Conservation (phyloP, 2,797 vertebrate genomes). For the Leuciscus waleckii region DNA sequence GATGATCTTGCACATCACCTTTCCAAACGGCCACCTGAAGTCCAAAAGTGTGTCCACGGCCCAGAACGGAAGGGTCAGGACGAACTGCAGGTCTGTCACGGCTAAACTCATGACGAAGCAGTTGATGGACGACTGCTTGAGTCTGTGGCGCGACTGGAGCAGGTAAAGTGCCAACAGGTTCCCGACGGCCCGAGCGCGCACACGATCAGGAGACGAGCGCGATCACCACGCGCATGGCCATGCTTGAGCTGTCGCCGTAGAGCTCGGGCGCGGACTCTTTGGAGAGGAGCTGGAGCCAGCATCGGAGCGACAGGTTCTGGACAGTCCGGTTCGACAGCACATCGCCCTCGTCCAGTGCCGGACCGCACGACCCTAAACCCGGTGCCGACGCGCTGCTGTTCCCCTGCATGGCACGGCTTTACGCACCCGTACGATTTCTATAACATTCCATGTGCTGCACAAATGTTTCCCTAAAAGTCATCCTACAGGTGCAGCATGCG, state of each 20-base stretch:
- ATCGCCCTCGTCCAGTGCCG: slow-evolving; percentile 67
- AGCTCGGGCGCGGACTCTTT: slow-evolving; percentile 74
- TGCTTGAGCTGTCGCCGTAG: slow-evolving; percentile 74
- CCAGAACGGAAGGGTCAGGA: slow-evolving; percentile 81
- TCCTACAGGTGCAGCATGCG: background rate
- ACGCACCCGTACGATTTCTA: background rate
- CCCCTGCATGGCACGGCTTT: slow-evolving; percentile 67
- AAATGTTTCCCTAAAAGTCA: background rate
- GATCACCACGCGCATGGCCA: slow-evolving; percentile 75
- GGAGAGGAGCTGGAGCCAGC: slow-evolving; percentile 81
- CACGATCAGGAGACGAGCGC: slow-evolving; percentile 78
- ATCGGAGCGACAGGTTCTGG: slow-evolving; percentile 76
- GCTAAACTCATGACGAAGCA: slow-evolving; percentile 80
- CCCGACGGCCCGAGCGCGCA: slow-evolving; percentile 80
- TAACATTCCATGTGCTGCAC: background rate
- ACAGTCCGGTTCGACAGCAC: slow-evolving; percentile 64
- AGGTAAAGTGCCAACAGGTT: slow-evolving; percentile 81
- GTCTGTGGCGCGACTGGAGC: slow-evolving; percentile 73
- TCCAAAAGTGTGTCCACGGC: slow-evolving; percentile 77
- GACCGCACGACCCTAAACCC: slow-evolving; percentile 67
- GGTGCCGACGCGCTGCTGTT: slow-evolving; percentile 66
- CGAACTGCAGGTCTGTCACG: slow-evolving; percentile 79
- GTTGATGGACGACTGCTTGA: slow-evolving; percentile 74
- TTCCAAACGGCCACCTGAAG: slow-evolving; percentile 81
- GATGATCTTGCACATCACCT: slow-evolving; percentile 79